These are phyloP conservation scores for Nothoprocta pentlandii DNA, from an alignment of 2,113 vertebrate species.

Conservation along the genomic window DNA sequence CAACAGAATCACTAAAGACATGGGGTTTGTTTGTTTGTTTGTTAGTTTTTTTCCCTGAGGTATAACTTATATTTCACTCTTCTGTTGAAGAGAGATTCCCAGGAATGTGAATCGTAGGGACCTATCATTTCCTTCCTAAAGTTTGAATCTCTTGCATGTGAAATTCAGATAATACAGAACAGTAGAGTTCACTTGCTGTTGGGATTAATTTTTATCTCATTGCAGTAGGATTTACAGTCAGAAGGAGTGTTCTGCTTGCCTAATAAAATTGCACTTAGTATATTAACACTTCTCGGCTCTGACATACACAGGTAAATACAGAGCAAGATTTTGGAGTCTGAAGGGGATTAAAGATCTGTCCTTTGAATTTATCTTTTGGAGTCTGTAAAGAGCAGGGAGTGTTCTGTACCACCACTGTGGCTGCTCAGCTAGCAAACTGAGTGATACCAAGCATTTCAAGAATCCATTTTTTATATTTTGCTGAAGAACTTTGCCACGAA, in stretches of 20 bases:
- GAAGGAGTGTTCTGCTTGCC: conserved; percentile 22
- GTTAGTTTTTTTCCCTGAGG: not conserved
- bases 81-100: not conserved
- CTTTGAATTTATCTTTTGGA: not conserved
- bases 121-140: not conserved
- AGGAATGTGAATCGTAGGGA: not conserved
- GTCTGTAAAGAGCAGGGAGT: not conserved
- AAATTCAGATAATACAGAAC: not conserved
- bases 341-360: not conserved
- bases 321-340: not conserved
- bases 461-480: not conserved
- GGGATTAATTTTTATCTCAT: conserved; percentile 29
- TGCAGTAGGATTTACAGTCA: conserved; percentile 32
- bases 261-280: conserved; percentile 48
- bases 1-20: not conserved
- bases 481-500: not conserved
- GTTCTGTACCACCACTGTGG: not conserved
- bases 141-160: not conserved
- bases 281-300: not conserved
- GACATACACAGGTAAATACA: conserved; percentile 4
- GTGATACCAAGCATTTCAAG: not conserved
- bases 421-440: not conserved
- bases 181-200: not conserved
- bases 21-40: no score
- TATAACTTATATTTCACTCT: not conserved